A percentile compares a stretch with the other conserved stretches of the same genome.
Conservation (phyloP, 2,888 invertebrate genomes). For the Mythimna impura region DNA sequence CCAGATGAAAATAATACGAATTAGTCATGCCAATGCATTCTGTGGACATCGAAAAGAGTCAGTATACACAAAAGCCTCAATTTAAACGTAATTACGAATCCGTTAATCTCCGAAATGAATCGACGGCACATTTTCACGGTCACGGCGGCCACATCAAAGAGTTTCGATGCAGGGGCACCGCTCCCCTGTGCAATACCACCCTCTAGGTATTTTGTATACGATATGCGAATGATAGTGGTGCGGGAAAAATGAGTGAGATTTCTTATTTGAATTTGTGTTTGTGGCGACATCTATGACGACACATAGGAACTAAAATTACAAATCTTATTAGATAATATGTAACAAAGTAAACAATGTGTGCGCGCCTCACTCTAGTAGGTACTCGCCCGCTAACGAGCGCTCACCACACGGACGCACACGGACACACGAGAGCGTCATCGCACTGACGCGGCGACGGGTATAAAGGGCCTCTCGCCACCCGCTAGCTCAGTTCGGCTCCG, state of each 20-base stretch:
- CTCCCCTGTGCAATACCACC: conserved; percentile 77
- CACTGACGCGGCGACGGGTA: no score
- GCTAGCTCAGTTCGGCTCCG: no score
- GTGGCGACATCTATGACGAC: no score
- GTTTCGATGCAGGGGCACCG: conserved; percentile 71
- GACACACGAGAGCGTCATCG: no score
- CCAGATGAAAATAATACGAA: conserved; percentile 23
- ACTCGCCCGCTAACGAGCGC: no score
- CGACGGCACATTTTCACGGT: conserved; percentile 87
- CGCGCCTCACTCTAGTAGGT: no score
- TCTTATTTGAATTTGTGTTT: neutral
- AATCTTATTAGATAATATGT: no score
- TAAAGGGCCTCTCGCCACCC: no score
- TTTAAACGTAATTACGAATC: conserved; percentile 78
- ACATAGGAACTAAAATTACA: no score
- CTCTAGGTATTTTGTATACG: conserved; percentile 49
- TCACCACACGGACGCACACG: no score
- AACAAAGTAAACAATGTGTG: no score
- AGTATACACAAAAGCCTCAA: conserved; percentile 70
- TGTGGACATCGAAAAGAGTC: conserved; percentile 56
- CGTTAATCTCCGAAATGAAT: conserved; percentile 85
- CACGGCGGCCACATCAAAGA: conserved; percentile 89
- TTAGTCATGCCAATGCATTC: conserved; percentile 21
- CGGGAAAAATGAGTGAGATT: conserved; percentile 8
- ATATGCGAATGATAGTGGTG: conserved; percentile 61